Base-by-base conservation (phyloP, 2,797 vertebrate genomes). In the Enteromius argenteus region DNA sequence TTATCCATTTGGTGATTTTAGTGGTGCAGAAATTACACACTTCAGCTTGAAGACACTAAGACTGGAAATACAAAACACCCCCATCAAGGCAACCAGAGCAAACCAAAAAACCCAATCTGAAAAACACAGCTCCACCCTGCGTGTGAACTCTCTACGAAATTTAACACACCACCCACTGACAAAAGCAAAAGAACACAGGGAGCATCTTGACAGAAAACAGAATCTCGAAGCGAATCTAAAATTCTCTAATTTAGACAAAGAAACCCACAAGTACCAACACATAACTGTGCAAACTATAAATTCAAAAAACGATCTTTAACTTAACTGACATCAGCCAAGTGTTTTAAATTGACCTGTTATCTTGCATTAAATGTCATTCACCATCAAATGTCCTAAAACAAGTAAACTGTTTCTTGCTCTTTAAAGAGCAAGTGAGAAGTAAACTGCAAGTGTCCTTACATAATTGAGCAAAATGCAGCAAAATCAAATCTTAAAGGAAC, bases 41-140 rank as follows among this genome's bases (percentile, higher is more conserved):
- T 42, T 62, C 10, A n/a, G 56, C 75, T 71, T 49, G 71, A 76
- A 62, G 56, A 87, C 66, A 74, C 37, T 39, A 30, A 19, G 49
- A 46, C 10, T 56, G 9, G 27, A 84, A 83, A 46, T 56, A 78
- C 81, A 81, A 79, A 86, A 86, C 84, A 77, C 72, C 80, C 73
- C 39, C 39, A 73, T 86, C 77, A 86, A 89, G 68, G 86, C 85
- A 86, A 86, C 58, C 44, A 76, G 73, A 35, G 42, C 62, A 23
- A 78, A 82, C 69, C 30, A 81, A 75, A 83, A 72, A 62, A 30
- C 39, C 62, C 39, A 73, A 58, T 80, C 49, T 8, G 6, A 88
- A 84, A 84, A 85, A 81, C 73, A 81, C 81, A 81, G 56, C 73
- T 82, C 67, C 67, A 79, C 86, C 83, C 86, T 84, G 60, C 19